These are phyloP conservation scores for Sciurus carolinensis DNA, from an alignment of 2,797 vertebrate species.

Conservation along the genomic window DNA sequence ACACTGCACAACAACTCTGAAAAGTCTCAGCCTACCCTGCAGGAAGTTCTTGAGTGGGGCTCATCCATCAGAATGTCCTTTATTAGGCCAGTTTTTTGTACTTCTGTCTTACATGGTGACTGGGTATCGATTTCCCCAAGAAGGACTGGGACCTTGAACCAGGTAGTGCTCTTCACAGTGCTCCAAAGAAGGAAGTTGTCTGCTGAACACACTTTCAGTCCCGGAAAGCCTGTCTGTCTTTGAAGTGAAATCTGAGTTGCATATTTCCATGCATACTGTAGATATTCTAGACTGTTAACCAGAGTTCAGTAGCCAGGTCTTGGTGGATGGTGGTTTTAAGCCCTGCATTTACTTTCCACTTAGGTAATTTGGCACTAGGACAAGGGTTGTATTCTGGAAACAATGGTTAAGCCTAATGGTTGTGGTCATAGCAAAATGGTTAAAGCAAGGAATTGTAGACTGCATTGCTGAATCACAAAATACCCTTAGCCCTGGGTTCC, in stretches of 20 bases:
- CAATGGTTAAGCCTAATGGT: background rate
- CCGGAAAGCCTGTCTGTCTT: background rate
- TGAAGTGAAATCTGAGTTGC: background rate
- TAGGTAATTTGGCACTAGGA: background rate
- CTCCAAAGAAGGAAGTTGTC: background rate
- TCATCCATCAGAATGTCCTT: background rate
- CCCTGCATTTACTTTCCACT: background rate
- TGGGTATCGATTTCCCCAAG: background rate
- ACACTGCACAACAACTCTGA: background rate
- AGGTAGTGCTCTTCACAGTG: background rate
- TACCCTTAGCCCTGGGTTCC: background rate
- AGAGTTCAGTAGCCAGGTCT: background rate
- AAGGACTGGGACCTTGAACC: background rate
- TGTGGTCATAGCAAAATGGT: background rate
- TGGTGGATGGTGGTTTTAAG: background rate
- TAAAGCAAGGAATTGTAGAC: too few relatives aligned
- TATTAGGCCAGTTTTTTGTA: background rate
- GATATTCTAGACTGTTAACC: background rate
- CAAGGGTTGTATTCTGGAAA: background rate
- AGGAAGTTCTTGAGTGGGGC: background rate
- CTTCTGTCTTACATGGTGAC: background rate
- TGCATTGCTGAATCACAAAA: background rate
- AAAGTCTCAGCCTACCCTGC: background rate
- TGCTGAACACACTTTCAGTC: background rate
- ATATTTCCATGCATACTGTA: background rate